Percentiles rank a stretch among this genome's conserved stretches.
phyloP scores from a whole-genome alignment of 2,888 invertebrate species.

The Homarus gammarus region DNA sequence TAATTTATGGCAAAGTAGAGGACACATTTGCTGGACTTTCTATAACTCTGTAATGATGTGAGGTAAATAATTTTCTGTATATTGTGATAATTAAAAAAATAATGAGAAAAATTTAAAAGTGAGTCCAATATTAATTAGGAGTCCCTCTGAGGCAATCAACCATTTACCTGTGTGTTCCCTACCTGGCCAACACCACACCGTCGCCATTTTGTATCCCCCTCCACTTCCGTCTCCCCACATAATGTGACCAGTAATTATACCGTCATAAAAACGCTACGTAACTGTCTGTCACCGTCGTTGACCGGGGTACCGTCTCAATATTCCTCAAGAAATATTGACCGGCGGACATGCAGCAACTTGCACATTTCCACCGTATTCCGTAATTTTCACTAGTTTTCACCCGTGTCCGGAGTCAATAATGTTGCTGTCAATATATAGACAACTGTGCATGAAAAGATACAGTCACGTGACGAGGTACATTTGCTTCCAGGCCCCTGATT shows the following conservation, averaged over 20 bases:
- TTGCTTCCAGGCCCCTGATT: constrained; percentile 47
- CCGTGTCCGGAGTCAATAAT: constrained; percentile 23
- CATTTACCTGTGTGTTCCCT: background rate
- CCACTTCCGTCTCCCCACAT: constrained; percentile 27
- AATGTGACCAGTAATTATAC: constrained; percentile 40
- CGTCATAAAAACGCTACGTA: constrained; percentile 37
- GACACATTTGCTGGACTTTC: too few relatives aligned
- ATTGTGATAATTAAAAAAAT: too few relatives aligned
- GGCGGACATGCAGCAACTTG: background rate
- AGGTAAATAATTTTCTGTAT: too few relatives aligned
- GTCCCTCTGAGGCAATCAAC: too few relatives aligned
- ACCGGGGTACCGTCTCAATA: background rate
- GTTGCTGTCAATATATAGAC: constrained; percentile 48
- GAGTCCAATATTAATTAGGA: too few relatives aligned
- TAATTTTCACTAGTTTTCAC: constrained; percentile 4
- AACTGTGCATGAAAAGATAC: constrained; percentile 49
- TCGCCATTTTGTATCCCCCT: constrained; percentile 40
- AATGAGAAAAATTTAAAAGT: too few relatives aligned
- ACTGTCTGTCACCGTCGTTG: constrained; percentile 8
- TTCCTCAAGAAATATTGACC: background rate
- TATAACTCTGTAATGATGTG: too few relatives aligned
- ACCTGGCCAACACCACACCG: background rate
- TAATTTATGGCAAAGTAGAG: too few relatives aligned
- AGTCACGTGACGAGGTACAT: constrained; percentile 57
- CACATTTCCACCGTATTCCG: constrained; percentile 15